phyloP scores from a whole-genome alignment of 1,140 invertebrate genomes.

The Camponotus floridanus region DNA sequence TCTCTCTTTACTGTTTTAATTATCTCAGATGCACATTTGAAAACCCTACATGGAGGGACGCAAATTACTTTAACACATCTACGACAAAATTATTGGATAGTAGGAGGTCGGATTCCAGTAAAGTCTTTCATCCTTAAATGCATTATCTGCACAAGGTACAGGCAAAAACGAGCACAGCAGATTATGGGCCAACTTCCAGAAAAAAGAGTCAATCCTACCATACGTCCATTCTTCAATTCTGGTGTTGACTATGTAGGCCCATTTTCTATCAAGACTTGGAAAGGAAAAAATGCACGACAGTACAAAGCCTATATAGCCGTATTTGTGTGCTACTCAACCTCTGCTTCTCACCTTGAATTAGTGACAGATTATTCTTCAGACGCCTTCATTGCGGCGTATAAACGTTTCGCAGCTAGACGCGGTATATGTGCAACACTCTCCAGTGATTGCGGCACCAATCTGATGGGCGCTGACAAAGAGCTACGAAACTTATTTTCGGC shows the following conservation, averaged over 20 bases:
- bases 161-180: background rate
- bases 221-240: background rate
- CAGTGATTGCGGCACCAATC: background rate
- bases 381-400: too few relatives aligned
- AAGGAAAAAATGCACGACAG: background rate
- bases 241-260: background rate
- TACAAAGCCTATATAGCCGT: background rate
- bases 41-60: too few relatives aligned
- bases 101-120: background rate
- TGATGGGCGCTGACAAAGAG: background rate
- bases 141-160: background rate
- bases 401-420: too few relatives aligned
- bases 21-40: too few relatives aligned
- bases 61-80: too few relatives aligned
- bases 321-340: background rate
- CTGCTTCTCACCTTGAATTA: background rate
- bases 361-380: too few relatives aligned
- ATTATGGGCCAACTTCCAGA: background rate
- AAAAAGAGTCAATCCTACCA: background rate
- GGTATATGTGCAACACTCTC: too few relatives aligned
- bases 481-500: background rate
- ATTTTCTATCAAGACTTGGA: background rate
- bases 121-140: background rate
- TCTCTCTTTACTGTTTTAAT: too few relatives aligned
- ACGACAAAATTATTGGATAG: background rate